Percentiles rank a stretch among this genome's conserved stretches.
phyloP scores from a whole-genome alignment of 2,113 vertebrate genomes.

The Malurus cyaneus region DNA sequence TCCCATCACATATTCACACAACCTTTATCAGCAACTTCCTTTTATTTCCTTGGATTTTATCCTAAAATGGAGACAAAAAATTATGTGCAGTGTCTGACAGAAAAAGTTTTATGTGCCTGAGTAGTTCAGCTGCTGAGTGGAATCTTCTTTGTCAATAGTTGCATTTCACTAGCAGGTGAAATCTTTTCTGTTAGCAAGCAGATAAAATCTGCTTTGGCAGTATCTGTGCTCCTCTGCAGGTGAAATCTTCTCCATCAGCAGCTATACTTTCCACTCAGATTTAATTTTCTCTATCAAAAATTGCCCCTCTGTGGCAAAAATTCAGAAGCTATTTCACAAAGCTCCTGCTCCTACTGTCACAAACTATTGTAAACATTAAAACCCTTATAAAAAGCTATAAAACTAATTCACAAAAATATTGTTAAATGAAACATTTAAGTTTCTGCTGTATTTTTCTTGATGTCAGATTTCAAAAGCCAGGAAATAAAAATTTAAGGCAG shows the following conservation, averaged over 20 bases:
- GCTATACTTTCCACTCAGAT: background rate
- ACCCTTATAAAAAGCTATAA: background rate
- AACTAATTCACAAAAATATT: background rate
- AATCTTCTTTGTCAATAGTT: slow-evolving; percentile 34
- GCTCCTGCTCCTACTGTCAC: background rate
- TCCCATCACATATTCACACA: background rate
- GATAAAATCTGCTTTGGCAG: slow-evolving; percentile 39
- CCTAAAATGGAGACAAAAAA: background rate
- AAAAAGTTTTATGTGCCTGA: slow-evolving; percentile 15
- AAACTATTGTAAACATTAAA: background rate
- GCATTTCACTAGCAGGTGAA: slow-evolving; percentile 25
- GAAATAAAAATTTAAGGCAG: background rate
- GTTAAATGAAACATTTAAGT: background rate
- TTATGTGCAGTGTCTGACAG: background rate
- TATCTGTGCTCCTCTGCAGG: background rate
- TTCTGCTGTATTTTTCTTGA: background rate
- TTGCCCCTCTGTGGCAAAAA: slow-evolving; percentile 19
- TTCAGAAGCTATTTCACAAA: slow-evolving; percentile 15
- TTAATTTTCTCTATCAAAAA: background rate
- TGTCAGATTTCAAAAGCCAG: background rate
- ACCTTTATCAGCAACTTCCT: background rate
- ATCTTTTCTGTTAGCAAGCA: slow-evolving; percentile 12
- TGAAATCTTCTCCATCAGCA: slow-evolving; percentile 42
- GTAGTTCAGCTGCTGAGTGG: background rate
- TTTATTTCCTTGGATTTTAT: background rate